Percentiles rank a stretch among this genome's conserved stretches.
These are phyloP conservation scores for Gavialis gangeticus DNA, from an alignment of 2,113 vertebrate species.

Conservation along the genomic window DNA sequence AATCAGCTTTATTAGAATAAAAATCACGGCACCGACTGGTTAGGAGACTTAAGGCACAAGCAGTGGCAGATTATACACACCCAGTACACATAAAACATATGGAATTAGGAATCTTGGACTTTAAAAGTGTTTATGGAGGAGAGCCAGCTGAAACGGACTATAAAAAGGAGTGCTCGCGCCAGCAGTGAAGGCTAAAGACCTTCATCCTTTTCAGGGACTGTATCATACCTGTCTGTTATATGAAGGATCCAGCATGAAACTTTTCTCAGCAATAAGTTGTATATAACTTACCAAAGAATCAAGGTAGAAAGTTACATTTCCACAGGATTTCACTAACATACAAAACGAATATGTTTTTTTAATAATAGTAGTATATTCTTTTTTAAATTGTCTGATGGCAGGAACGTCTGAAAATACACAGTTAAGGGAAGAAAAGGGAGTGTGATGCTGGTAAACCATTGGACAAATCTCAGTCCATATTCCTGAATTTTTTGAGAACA, in stretches of 20 bases:
- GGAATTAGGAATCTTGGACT: neutral
- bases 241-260: neutral
- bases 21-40: neutral
- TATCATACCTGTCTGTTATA: neutral
- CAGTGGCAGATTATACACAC: fast-evolving
- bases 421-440: neutral
- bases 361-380: neutral
- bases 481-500: slow-evolving; percentile 6
- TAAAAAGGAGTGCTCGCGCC: neutral
- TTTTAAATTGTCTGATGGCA: neutral
- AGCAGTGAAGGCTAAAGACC: neutral
- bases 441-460: neutral
- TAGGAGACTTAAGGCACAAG: neutral
- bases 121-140: neutral
- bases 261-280: neutral
- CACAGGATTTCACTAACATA: neutral
- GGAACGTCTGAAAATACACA: neutral
- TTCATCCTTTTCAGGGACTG: neutral
- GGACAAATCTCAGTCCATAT: neutral
- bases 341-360: neutral
- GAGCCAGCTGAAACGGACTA: fast-evolving
- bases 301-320: neutral
- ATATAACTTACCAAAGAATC: neutral
- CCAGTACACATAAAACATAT: neutral
- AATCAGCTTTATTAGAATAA: neutral